Conservation (phyloP, 2,797 vertebrate species). For the Lepus oiostolus region DNA sequence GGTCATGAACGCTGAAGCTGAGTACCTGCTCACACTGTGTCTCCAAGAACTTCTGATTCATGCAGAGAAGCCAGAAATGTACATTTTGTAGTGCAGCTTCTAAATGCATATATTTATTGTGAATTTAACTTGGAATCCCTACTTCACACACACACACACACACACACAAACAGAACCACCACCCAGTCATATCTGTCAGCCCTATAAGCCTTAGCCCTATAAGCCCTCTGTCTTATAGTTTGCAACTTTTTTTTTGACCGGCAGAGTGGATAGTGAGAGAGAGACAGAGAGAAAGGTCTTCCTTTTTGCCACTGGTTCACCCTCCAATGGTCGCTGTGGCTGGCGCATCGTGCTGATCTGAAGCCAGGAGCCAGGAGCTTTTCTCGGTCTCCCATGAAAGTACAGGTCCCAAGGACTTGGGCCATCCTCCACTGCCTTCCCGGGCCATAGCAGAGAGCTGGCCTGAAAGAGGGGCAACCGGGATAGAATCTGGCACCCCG, state of each 20-base stretch:
- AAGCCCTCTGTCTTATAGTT: background rate
- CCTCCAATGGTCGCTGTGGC: too few species aligned
- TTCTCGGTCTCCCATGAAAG: too few species aligned
- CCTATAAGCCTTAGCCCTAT: background rate
- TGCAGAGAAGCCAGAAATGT: background rate
- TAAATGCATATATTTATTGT: background rate
- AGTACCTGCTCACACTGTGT: background rate
- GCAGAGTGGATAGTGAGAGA: too few species aligned
- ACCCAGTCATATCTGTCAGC: background rate
- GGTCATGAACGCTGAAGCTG: background rate
- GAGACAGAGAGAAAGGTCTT: too few species aligned
- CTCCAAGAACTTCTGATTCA: background rate
- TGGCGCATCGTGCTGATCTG: too few species aligned
- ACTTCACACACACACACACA: background rate
- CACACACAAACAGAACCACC: background rate
- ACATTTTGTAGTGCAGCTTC: background rate
- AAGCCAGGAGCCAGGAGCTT: too few species aligned
- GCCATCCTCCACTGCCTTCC: too few species aligned
- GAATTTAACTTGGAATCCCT: background rate
- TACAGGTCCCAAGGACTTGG: too few species aligned
- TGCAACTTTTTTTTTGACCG: background rate
- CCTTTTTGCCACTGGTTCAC: too few species aligned
- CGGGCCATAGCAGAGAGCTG: too few species aligned
- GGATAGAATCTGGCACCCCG: too few species aligned
- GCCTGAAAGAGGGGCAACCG: too few species aligned